These are phyloP conservation scores for Limnothrissa miodon DNA, from an alignment of 2,113 vertebrate species.

Conservation along the genomic window DNA sequence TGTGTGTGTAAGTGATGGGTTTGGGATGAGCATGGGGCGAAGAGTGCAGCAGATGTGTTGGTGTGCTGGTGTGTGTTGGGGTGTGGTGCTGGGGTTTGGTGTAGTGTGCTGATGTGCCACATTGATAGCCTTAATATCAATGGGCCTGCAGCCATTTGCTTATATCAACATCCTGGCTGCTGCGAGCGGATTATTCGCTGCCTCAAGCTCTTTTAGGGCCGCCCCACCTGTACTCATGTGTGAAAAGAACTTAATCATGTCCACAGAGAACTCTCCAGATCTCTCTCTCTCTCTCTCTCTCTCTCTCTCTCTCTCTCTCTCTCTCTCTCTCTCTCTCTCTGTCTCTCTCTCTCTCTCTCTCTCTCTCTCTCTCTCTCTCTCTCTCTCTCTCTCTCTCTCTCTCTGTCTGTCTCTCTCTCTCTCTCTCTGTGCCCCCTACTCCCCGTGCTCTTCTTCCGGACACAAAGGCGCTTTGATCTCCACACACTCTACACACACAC, in stretches of 20 bases:
- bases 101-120: conserved; percentile 20
- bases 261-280: background rate
- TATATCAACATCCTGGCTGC: conserved; percentile 42
- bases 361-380: background rate
- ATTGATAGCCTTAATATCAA: conserved; percentile 38
- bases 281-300: background rate
- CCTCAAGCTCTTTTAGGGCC: conserved; percentile 7
- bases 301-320: background rate
- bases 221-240: conserved; percentile 37
- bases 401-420: no score
- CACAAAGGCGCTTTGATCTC: conserved; percentile 10
- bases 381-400: background rate
- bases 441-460: conserved; percentile 8
- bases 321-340: background rate
- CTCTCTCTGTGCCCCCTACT: background rate
- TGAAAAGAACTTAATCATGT: conserved; percentile 26
- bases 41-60: background rate
- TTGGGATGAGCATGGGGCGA: background rate
- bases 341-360: background rate
- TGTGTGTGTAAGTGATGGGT: background rate
- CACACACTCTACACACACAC: background rate
- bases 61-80: background rate
- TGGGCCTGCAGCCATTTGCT: conserved; percentile 28
- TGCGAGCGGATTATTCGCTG: conserved; percentile 15
- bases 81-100: background rate